Evolutionary conservation across 2,888 invertebrate genomes (phyloP), one percentile per base, ranked within the genome.

Genomic region (Pammene aurita): DNA sequence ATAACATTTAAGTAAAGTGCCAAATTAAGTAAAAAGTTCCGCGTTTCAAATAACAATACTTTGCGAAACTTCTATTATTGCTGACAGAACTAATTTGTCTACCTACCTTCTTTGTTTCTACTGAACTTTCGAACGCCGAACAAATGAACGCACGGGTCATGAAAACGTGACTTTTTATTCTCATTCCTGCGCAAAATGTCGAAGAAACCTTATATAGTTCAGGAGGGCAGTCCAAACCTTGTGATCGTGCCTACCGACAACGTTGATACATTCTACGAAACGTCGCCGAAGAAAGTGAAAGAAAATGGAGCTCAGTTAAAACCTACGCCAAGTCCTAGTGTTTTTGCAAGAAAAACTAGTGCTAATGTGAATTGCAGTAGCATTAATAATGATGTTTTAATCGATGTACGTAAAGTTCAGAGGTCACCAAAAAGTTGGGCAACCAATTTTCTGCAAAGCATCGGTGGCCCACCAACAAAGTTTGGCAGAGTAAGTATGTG

Each of bases 141-240:
- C 72, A 56, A 72, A 72, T 65, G 71, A 72, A 67, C 41, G 14
- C 26, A 56, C 56, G 56, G 13, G 66, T 61, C 38, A 16, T 10
- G 50, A 2, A 56, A 56, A 57, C 38, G 72, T 68, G 50, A 61
- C 70, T 14, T 62, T 26, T 64, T 18, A 54, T 58, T 44, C 57
- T 57, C 56, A 44, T 70, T 71, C 48, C 57, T 13, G 57, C 41
- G 44, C 18, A 74, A 65, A 66, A 75, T 78, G 77, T 66, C 72
- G 56, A 71, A 64, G 14, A 56, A 72, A n/a, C 52, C 50, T 0
- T 76, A 77, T 71, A 74, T 77, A 62, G 34, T 75, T 7, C 71
- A 74, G 48, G 76, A 79, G 52, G 57, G 72, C 54, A 81, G 80
- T 65, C 78, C 84, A 0, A 85, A 85, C 58, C 80, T 84, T 56